Base-by-base conservation (phyloP, 2,888 invertebrate genomes). In the Melinopterus prodromus region DNA sequence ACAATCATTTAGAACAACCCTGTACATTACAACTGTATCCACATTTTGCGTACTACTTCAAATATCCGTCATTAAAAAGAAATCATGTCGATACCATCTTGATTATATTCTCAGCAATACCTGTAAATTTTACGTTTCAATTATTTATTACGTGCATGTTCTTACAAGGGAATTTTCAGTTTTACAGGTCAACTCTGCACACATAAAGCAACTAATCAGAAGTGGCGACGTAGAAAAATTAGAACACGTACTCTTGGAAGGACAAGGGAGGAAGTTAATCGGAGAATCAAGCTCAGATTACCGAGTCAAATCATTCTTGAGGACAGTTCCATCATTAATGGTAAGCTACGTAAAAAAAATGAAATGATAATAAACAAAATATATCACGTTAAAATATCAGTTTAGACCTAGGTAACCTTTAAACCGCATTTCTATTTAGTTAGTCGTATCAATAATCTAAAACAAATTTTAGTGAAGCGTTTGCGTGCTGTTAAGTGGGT, bases 321-420 rank as follows among this genome's bases (percentile, higher is more conserved):
- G 93, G 87, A 91, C 92, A 78, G 90, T 95, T 78, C 94, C 95
- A 0, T 91, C 91, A 74, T 92, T 95, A 82, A 92, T 96, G 90
- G 94, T 94, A 87, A 89, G 89, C 85, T 35, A 6, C 74, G 9
- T 7, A 16, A 4, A 12, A 35, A 26, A n/a, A n/a, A n/a, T n/a
- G 26, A 53, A 53, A 53, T 53, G 1, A 53, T 12, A 53, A 53
- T 53, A 9, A 53, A 53, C 12, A 53, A 53, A 53, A 9, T 53
- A 12, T 53, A 53, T 9, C 53, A 53, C 12, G 1, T 12, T 9
- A 53, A 7, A 9, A 12, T 9, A 53, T 53, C 53, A 53, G 53
- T 7, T 53, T 53, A 12, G 53, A 53, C 53, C 53, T 53, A 12
- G 5, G 12, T 2, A 9, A 53, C 2, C 53, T 53, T 12, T 53